phyloP scores from a whole-genome alignment of 2,113 vertebrate genomes.

The Nanorana parkeri region DNA sequence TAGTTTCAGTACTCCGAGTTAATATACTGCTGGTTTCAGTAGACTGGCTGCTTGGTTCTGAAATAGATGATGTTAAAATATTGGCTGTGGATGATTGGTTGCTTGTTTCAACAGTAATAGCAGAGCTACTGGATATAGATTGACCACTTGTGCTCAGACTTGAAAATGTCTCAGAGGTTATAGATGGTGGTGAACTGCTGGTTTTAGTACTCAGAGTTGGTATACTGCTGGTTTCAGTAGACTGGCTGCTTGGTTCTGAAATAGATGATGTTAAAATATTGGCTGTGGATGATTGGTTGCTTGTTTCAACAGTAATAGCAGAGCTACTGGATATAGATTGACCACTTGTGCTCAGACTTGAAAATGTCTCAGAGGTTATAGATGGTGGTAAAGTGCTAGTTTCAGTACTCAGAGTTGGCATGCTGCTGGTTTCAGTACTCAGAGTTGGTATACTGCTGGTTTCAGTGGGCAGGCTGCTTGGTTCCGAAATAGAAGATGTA shows the following conservation, averaged over 20 bases:
- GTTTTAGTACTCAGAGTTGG: background rate
- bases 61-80: too few relatives aligned
- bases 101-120: background rate
- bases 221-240: background rate
- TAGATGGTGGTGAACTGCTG: background rate
- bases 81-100: background rate
- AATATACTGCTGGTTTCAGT: background rate
- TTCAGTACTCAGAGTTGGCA: too few relatives aligned
- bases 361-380: background rate
- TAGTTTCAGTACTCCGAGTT: background rate
- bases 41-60: background rate
- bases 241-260: background rate
- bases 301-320: background rate
- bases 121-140: background rate
- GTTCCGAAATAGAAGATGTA: too few relatives aligned
- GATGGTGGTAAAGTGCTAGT: background rate
- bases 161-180: background rate
- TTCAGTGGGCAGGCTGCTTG: background rate
- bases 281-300: background rate
- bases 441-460: background rate
- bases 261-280: background rate
- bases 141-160: background rate
- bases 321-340: background rate
- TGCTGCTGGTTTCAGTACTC: background rate
- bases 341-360: background rate